phyloP scores from a whole-genome alignment of 2,797 vertebrate genomes.

The Bovichtus variegatus region DNA sequence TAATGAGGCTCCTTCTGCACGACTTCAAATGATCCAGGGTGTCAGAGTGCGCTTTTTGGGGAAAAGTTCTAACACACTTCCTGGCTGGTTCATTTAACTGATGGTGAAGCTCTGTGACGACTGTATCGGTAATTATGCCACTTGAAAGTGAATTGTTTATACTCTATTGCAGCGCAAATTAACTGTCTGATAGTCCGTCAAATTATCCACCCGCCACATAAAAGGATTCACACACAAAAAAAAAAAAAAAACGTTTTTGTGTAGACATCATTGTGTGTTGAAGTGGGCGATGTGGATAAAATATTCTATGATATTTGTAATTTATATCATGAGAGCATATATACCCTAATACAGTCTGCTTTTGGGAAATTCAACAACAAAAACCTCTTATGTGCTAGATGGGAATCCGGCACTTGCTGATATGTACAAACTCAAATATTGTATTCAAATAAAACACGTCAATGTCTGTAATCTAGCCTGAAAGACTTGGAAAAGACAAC shows the following conservation, averaged over 20 bases:
- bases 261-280: not conserved
- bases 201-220: not conserved
- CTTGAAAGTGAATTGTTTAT: slow-evolving; percentile 18
- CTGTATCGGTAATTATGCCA: slow-evolving; percentile 24
- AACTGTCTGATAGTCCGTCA: not conserved
- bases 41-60: slow-evolving; percentile 52
- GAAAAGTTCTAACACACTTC: slow-evolving; percentile 64
- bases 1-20: slow-evolving; percentile 78
- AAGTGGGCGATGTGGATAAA: not conserved
- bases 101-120: slow-evolving; percentile 44
- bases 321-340: not conserved
- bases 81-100: slow-evolving; percentile 63
- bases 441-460: not conserved
- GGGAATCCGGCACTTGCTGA: not conserved
- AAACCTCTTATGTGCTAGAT: not conserved
- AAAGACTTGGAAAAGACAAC: not conserved
- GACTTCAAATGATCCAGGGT: slow-evolving; percentile 79
- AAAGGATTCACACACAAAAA: not conserved
- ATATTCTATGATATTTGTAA: not conserved
- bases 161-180: not conserved
- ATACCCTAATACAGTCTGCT: not conserved
- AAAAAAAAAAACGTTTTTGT: not conserved
- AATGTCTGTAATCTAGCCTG: not conserved
- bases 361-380: not conserved
- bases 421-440: not conserved